Base-by-base conservation (phyloP, 1,140 invertebrate genomes). In the Ridgeia piscesae region DNA sequence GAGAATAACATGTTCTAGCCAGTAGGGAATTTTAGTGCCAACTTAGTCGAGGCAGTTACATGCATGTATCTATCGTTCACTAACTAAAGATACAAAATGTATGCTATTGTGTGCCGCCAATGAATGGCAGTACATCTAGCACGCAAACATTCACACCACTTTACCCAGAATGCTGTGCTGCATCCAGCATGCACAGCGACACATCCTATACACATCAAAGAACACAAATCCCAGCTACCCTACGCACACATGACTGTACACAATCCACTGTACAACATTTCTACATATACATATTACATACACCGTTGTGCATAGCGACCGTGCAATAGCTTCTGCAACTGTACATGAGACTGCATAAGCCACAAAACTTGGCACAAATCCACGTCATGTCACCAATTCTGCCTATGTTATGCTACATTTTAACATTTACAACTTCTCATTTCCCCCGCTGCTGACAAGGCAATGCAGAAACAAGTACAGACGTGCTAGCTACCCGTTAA, bases 201-300 rank as follows among this genome's bases (percentile, higher is more conserved):
- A 77, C 58, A 77, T 77, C 58, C 58, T 77, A 31, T 77, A 2
- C 58, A 77, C 58, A 77, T 77, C 17, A 21, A 77, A 31, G 4
- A 27, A 77, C 17, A 77, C 58, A 77, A 77, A 77, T 77, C 58
- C 58, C 58, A 77, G 58, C 4, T 77, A 77, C 27, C 2, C 58
- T 77, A 21, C 58, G 27, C 27, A 21, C 58, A 77, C 58, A 77
- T 77, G 4, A 77, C 58, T 77, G 58, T 77, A 77, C 58, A 77
- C 58, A 77, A 77, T 21, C 58, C 58, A 77, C 58, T 77, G 58
- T 77, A 77, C 58, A 77, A 77, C 58, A 77, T 77, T 14, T 31
- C 58, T 77, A 77, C 58, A 77, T 77, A 77, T 77, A 77, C 58
- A 77, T 77, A 77, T 31, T 77, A 77, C 58, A 77, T 77, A 77